Conservation (phyloP, 2,797 vertebrate genomes). For the Gymnodraco acuticeps region DNA sequence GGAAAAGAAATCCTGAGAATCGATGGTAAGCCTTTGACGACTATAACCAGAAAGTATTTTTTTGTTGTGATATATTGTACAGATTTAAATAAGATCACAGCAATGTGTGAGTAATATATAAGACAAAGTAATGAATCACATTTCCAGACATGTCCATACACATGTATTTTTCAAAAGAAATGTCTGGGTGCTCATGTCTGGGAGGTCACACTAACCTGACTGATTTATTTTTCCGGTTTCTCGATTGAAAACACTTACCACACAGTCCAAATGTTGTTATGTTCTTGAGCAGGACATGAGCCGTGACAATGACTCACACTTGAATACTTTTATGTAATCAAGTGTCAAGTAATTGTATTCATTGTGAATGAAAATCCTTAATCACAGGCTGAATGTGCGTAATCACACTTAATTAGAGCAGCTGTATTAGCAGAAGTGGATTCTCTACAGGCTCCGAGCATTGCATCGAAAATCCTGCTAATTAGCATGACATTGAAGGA, state of each 20-base stretch:
- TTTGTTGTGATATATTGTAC: neutral
- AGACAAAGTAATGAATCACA: neutral
- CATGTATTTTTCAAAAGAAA: neutral
- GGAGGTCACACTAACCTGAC: slow-evolving; percentile 15
- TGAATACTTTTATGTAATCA: slow-evolving; percentile 37
- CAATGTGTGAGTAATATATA: neutral
- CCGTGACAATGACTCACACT: slow-evolving; percentile 22
- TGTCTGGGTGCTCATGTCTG: neutral
- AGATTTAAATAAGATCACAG: neutral
- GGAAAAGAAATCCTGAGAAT: neutral
- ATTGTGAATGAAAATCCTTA: slow-evolving; percentile 27
- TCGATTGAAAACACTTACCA: neutral
- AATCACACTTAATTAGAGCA: slow-evolving; percentile 38
- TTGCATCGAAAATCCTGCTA: slow-evolving; percentile 9
- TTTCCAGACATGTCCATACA: neutral
- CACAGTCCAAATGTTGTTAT: slow-evolving; percentile 1
- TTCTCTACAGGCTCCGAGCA: slow-evolving; percentile 18
- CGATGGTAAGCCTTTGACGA: neutral
- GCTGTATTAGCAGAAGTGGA: slow-evolving; percentile 24
- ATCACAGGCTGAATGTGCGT: slow-evolving; percentile 12
- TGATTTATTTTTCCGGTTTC: neutral
- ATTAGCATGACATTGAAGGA: slow-evolving; percentile 24
- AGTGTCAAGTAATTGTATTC: slow-evolving; percentile 39
- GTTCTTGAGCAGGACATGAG: neutral
- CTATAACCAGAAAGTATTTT: neutral